phyloP scores from a whole-genome alignment of 2,888 invertebrate species.

The Cancer borealis region DNA sequence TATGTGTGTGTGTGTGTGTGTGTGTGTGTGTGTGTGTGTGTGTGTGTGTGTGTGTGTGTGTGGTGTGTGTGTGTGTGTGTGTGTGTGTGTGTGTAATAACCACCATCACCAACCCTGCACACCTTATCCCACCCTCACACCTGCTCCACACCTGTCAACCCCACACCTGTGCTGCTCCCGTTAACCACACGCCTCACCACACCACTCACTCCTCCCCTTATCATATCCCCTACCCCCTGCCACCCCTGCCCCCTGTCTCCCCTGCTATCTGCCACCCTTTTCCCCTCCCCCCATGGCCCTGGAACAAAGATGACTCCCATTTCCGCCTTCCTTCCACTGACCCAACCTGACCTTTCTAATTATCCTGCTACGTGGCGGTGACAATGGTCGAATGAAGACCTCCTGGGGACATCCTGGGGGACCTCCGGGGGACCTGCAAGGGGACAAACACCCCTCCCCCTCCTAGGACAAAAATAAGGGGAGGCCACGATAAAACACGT shows the following conservation, averaged over 20 bases:
- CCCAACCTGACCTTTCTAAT: slow-evolving; percentile 52
- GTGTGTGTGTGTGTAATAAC: neutral
- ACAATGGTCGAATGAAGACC: slow-evolving; percentile 22
- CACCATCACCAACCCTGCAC: neutral
- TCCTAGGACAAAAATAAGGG: neutral
- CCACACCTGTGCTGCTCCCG: neutral
- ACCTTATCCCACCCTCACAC: neutral
- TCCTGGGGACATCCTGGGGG: neutral
- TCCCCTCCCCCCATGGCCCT: neutral
- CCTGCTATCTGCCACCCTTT: neutral
- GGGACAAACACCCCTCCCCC: neutral
- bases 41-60: slow-evolving; percentile 39
- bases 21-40: slow-evolving; percentile 42
- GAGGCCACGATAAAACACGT: slow-evolving; percentile 66
- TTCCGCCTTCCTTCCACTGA: neutral
- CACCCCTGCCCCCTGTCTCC: neutral
- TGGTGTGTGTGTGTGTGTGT: slow-evolving; percentile 38
- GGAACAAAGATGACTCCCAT: slow-evolving; percentile 4
- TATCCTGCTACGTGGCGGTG: slow-evolving; percentile 31
- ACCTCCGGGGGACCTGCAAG: neutral
- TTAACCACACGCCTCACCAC: neutral
- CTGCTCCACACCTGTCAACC: neutral
- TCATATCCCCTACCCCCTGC: neutral
- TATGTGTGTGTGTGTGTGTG: slow-evolving; percentile 9
- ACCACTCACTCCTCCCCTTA: neutral